Base-by-base conservation (phyloP, 2,113 vertebrate species). In the Siniperca knerii region DNA sequence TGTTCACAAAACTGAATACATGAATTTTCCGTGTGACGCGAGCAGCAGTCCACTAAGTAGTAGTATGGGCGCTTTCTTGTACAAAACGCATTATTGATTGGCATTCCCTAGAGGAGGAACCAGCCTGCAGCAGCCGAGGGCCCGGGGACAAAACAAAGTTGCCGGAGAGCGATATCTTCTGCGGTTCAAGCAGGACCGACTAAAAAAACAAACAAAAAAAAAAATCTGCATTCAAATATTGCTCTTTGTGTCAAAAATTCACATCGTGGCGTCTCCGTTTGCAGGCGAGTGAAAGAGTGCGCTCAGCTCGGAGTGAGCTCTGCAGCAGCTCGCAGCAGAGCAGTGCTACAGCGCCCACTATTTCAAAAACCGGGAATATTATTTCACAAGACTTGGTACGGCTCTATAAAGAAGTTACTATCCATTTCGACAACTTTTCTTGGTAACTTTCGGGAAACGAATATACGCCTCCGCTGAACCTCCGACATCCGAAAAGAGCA, bases 321-420 rank as follows among this genome's bases (percentile, higher is more conserved):
- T 50, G 81, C 78, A 75, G 89, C 83, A 66, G 81, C 87, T 81
- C 93, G 71, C 92, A 90, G 95, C 94, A 95, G 89, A 94, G 95
- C 94, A 91, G 97, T 95, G 90, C 97, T 97, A 97, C 96, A 98
- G 98, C 97, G 98, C 97, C 98, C 98, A 98, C 98, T 97, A 98
- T 97, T 97, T 95, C 95, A 96, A 90, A 92, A 96, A 94, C 92
- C 93, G 94, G 97, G 97, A 97, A 98, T 96, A 96, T 95, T 93
- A 96, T 96, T 97, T 96, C 96, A 96, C 96, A 95, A 97, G 96
- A 96, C 96, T 95, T 95, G 93, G 94, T 96, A 94, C 91, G 92
- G 90, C 95, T 96, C 94, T 92, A 82, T 4, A 90, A 62, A 52
- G 68, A 83, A 96, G 96, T 97, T 97, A 94, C 94, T 94, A 89